Conservation (phyloP, 2,113 vertebrate genomes). For the Plecturocebus donacophilus region DNA sequence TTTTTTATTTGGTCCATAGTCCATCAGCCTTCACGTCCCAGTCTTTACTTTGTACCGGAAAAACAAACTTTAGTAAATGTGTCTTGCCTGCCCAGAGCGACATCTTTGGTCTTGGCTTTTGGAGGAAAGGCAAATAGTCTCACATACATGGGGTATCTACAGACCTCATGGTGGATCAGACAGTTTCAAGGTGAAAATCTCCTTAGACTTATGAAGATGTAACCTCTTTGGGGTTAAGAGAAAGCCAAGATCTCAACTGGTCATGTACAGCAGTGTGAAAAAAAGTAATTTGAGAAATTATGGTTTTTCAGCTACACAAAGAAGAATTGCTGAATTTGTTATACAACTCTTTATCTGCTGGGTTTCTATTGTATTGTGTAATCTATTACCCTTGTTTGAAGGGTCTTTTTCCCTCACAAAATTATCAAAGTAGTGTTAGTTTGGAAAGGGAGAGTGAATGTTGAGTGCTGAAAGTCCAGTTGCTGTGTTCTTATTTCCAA, state of each 20-base stretch:
- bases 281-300: conserved; percentile 36
- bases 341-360: background rate
- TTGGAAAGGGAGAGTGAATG: conserved; percentile 32
- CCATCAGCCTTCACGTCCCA: background rate
- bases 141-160: background rate
- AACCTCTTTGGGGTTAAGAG: conserved; percentile 4
- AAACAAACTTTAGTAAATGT: background rate
- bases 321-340: background rate
- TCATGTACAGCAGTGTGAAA: background rate
- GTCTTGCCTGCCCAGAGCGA: background rate
- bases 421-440: background rate
- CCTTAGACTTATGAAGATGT: conserved; percentile 32
- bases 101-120: conserved; percentile 1
- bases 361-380: background rate
- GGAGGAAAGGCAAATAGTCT: background rate
- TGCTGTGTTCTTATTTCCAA: conserved; percentile 56
- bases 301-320: background rate
- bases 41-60: background rate
- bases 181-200: conserved; percentile 39
- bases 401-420: background rate
- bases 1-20: background rate
- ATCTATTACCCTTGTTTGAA: background rate
- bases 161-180: background rate
- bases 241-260: conserved; percentile 19
- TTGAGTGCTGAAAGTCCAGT: background rate